These are phyloP conservation scores for Sebastes matsubarae DNA, from an alignment of 2,797 vertebrate genomes.

Conservation along the genomic window DNA sequence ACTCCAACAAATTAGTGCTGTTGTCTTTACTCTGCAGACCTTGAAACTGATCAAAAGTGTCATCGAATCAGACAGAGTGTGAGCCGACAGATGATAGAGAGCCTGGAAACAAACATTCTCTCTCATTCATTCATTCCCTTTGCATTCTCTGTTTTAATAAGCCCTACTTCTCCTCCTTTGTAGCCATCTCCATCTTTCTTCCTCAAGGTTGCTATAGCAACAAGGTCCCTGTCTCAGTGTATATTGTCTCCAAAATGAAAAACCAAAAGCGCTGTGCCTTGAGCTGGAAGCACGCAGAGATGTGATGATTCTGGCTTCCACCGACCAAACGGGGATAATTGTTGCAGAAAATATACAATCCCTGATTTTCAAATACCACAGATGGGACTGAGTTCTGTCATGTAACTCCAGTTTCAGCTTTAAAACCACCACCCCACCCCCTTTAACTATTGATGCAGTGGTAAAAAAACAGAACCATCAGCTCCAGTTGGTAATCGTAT, in stretches of 20 bases:
- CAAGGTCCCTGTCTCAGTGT: constrained; percentile 3
- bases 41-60: background rate
- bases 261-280: background rate
- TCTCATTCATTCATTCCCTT: background rate
- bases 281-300: background rate
- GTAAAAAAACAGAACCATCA: background rate
- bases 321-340: background rate
- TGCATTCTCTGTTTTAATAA: constrained; percentile 29
- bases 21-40: background rate
- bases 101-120: background rate
- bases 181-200: constrained; percentile 1
- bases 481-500: background rate
- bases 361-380: background rate
- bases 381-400: background rate
- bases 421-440: background rate
- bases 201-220: constrained; percentile 30
- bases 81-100: background rate
- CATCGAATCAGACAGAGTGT: background rate
- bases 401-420: background rate
- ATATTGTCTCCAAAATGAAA: constrained; percentile 25
- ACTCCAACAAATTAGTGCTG: background rate
- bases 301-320: background rate
- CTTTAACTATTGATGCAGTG: background rate
- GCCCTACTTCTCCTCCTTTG: background rate
- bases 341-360: background rate